These are phyloP conservation scores for Ornithoptera priamus DNA, from an alignment of 2,888 invertebrate species.

Conservation along the genomic window DNA sequence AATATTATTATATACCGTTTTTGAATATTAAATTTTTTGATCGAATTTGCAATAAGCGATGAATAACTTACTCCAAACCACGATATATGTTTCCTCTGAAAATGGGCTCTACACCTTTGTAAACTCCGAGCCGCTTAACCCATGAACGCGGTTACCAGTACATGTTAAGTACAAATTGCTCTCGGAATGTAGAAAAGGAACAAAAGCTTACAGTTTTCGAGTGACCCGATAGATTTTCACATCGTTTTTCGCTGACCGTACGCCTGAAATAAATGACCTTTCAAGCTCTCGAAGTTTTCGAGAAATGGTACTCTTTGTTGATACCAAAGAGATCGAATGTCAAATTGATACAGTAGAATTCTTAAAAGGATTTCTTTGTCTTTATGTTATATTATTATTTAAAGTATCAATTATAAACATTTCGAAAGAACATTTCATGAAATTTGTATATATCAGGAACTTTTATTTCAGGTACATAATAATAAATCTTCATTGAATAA, in stretches of 20 bases:
- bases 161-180: constrained; percentile 1
- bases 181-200: neutral
- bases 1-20: too few relatives aligned
- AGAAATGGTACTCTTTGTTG: constrained; percentile 1
- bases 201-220: constrained; percentile 9
- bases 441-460: too few relatives aligned
- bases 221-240: constrained; percentile 12
- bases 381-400: neutral
- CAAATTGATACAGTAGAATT: constrained; percentile 8
- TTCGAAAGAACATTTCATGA: neutral
- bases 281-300: constrained; percentile 1
- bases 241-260: constrained; percentile 9
- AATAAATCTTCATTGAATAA: too few relatives aligned
- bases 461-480: too few relatives aligned
- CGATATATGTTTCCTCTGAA: neutral
- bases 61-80: neutral
- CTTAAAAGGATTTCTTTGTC: constrained; percentile 1
- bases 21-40: neutral
- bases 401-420: neutral
- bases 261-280: constrained; percentile 18
- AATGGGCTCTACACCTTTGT: neutral
- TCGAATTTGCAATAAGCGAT: neutral
- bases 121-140: neutral
- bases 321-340: constrained; percentile 9
- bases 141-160: neutral